phyloP scores from a whole-genome alignment of 1,140 invertebrate genomes.

The Elysia chlorotica region DNA sequence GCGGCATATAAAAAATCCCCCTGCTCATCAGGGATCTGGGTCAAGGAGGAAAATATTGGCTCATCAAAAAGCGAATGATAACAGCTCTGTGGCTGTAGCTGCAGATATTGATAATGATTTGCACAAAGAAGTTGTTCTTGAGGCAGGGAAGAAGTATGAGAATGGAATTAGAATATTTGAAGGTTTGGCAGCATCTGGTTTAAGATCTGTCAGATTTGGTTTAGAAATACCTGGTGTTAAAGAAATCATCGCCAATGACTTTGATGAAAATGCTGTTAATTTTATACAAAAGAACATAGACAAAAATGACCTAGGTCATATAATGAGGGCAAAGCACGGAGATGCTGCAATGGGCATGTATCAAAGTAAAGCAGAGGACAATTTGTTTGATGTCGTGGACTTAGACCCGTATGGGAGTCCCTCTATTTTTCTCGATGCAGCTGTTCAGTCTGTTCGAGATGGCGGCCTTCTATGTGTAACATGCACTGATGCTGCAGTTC shows the following conservation, averaged over 20 bases:
- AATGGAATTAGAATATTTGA: constrained; percentile 74
- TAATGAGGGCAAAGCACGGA: constrained; percentile 69
- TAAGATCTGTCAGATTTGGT: constrained; percentile 94
- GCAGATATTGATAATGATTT: background rate
- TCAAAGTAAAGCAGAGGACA: constrained; percentile 69
- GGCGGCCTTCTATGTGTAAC: constrained; percentile 83
- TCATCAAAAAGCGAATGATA: constrained; percentile 19
- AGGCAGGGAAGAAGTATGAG: constrained; percentile 28
- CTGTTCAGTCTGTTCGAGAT: constrained; percentile 70
- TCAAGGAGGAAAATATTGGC: too few species aligned
- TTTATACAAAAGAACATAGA: constrained; percentile 83
- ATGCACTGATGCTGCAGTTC: constrained; percentile 96
- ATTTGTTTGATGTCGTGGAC: constrained; percentile 89
- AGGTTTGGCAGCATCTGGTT: constrained; percentile 92
- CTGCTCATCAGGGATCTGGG: too few species aligned
- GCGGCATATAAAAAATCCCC: constrained; percentile 35
- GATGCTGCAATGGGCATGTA: constrained; percentile 65
- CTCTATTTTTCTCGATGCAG: constrained; percentile 89
- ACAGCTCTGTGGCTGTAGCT: background rate
- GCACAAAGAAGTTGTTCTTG: background rate
- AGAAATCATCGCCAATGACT: constrained; percentile 91
- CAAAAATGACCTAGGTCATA: constrained; percentile 76
- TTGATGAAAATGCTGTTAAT: constrained; percentile 84
- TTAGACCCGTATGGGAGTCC: constrained; percentile 98
- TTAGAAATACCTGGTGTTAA: constrained; percentile 85